Percentiles rank a stretch among this genome's conserved stretches.
phyloP scores from a whole-genome alignment of 2,113 vertebrate genomes.

The Barbus barbus region DNA sequence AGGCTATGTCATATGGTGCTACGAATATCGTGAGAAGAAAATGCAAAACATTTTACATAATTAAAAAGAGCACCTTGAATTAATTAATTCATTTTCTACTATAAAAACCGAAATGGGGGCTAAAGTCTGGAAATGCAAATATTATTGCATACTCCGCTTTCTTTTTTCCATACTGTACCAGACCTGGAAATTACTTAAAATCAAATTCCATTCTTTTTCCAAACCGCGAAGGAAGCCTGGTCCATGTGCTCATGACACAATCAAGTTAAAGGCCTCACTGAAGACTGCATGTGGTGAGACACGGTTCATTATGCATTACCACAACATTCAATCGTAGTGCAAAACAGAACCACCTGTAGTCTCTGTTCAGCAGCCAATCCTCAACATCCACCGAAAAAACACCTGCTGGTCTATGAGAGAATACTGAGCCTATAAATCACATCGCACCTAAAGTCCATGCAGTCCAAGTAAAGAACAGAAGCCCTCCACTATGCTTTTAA shows the following conservation, averaged over 20 bases:
- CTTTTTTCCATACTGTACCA: too few relatives aligned
- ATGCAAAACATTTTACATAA: too few relatives aligned
- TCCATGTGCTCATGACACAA: neutral
- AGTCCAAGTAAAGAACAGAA: neutral
- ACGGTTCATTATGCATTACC: neutral
- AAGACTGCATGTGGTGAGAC: neutral
- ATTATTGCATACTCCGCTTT: too few relatives aligned
- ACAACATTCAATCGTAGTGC: neutral
- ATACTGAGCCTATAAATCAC: slow-evolving; percentile 6
- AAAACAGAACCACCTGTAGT: neutral
- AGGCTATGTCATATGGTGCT: too few relatives aligned
- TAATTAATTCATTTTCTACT: too few relatives aligned
- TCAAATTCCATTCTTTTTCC: too few relatives aligned
- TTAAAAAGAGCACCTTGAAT: too few relatives aligned
- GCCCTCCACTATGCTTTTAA: neutral
- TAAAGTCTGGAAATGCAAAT: too few relatives aligned
- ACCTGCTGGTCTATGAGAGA: slow-evolving; percentile 1
- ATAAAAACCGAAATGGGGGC: too few relatives aligned
- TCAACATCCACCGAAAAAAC: neutral
- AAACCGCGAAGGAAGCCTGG: too few relatives aligned
- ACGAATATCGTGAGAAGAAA: too few relatives aligned
- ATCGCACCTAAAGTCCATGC: neutral
- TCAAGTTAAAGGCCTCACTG: neutral
- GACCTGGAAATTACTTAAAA: too few relatives aligned
- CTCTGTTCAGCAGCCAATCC: slow-evolving; percentile 14